These are phyloP conservation scores for Microplitis manilae DNA, from an alignment of 2,888 invertebrate genomes.

Conservation along the genomic window DNA sequence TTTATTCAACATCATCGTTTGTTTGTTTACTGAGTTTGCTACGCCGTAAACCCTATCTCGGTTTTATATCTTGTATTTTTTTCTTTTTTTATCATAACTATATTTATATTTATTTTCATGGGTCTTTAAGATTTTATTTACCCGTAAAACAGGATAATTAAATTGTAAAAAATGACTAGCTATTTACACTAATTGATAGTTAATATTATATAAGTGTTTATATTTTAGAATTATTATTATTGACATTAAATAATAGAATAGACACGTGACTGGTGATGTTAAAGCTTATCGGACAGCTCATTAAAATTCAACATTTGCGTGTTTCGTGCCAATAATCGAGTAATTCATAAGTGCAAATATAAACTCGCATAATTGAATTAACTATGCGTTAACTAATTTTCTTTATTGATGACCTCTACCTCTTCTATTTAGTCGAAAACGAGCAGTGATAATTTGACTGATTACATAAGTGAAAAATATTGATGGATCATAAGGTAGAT, in stretches of 20 bases:
- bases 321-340: constrained; percentile 28
- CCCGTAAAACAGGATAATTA: no score
- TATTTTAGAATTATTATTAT: no score
- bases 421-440: not conserved
- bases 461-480: no score
- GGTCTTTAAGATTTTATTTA: no score
- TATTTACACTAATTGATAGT: no score
- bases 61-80: not conserved
- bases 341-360: constrained; percentile 26
- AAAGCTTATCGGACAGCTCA: constrained; percentile 17
- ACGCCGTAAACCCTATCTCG: constrained; percentile 10
- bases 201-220: not conserved
- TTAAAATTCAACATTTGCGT: constrained; percentile 27
- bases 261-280: not conserved
- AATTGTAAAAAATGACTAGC: no score
- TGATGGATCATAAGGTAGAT: no score
- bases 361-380: constrained; percentile 34
- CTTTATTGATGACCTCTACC: constrained; percentile 22
- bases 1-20: constrained; percentile 3
- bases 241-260: not conserved
- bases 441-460: not conserved
- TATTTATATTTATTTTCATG: no score
- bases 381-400: constrained; percentile 35
- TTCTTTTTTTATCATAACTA: not conserved
- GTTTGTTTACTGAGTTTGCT: not conserved